Evolutionary conservation across 2,888 invertebrate species (phyloP).

Genomic region (Drosophila merina): DNA sequence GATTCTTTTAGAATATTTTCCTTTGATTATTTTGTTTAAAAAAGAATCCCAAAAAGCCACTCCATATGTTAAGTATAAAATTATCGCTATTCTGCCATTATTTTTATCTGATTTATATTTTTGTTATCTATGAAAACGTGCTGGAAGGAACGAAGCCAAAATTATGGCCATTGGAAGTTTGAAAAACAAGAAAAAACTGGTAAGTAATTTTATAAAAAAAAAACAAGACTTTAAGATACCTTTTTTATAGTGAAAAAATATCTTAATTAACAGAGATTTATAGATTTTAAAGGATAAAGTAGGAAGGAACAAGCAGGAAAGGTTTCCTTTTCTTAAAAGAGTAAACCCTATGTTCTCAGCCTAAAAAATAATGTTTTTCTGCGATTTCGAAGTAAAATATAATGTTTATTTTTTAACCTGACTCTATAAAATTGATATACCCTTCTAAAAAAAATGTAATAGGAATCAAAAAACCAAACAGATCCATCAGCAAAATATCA

Average conservation of each 20-base stretch:
- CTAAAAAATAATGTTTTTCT: too few species aligned
- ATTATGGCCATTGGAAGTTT: background rate
- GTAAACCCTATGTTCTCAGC: too few species aligned
- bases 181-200: conserved; percentile 17
- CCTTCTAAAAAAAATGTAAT: background rate
- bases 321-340: too few species aligned
- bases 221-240: background rate
- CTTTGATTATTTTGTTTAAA: background rate
- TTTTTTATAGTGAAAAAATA: too few species aligned
- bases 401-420: too few species aligned
- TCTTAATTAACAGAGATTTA: too few species aligned
- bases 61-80: background rate
- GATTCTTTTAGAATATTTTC: background rate
- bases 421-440: background rate
- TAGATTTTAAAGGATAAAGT: too few species aligned
- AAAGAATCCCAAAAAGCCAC: background rate
- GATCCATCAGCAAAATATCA: conserved; percentile 29
- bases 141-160: conserved; percentile 14
- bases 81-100: background rate
- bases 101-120: conserved; percentile 9
- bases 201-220: background rate
- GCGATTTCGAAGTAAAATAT: too few species aligned
- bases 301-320: too few species aligned
- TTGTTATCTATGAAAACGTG: conserved; percentile 17
- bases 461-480: conserved; percentile 21